Percentiles rank a stretch among this genome's conserved stretches.
phyloP scores from a whole-genome alignment of 2,113 vertebrate species.

The Datnioides undecimradiatus region DNA sequence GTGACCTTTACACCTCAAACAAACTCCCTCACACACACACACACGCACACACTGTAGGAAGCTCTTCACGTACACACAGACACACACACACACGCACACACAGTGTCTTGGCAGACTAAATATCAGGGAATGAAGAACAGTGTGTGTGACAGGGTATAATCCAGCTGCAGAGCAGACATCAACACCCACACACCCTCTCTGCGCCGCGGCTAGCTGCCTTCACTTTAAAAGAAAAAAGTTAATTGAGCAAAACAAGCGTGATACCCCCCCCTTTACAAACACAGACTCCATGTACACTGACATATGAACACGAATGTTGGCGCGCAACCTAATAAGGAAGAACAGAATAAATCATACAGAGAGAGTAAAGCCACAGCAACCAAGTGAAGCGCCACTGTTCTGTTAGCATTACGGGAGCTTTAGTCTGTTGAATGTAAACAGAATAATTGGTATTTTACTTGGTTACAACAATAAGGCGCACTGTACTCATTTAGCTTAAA shows the following conservation, averaged over 20 bases:
- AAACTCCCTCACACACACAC: conserved; percentile 51
- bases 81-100: conserved; percentile 24
- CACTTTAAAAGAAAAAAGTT: conserved; percentile 25
- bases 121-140: conserved; percentile 66
- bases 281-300: not conserved
- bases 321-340: not conserved
- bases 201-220: conserved; percentile 1
- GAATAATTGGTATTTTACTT: not conserved
- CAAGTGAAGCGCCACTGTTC: not conserved
- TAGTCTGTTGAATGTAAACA: not conserved
- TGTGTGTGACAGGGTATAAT: conserved; percentile 73
- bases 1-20: conserved; percentile 75
- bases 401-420: not conserved
- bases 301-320: not conserved
- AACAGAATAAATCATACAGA: not conserved
- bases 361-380: not conserved
- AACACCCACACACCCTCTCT: conserved; percentile 48
- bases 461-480: not conserved
- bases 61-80: conserved; percentile 29
- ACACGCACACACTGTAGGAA: conserved; percentile 15
- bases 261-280: conserved; percentile 2
- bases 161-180: conserved; percentile 47
- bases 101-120: conserved; percentile 68
- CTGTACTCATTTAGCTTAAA: not conserved
- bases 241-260: conserved; percentile 36